Evolutionary conservation across 2,797 vertebrate species (phyloP).

Genomic region (Denticeps clupeoides): DNA sequence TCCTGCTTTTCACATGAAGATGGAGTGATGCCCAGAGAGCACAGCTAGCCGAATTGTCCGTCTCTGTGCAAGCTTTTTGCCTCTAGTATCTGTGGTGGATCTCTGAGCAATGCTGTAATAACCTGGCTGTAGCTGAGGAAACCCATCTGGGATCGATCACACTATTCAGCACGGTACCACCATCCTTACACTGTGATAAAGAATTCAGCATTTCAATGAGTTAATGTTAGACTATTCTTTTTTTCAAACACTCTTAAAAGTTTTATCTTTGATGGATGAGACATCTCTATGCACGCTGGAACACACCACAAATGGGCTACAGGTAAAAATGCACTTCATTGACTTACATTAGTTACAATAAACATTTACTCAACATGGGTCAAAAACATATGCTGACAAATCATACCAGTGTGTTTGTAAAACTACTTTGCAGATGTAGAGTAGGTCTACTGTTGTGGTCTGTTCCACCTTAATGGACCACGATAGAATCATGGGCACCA

Average conservation of each 20-base stretch:
- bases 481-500: too few relatives aligned
- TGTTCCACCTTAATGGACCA: too few relatives aligned
- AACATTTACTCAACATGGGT: constrained; percentile 18
- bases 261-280: not conserved
- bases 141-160: constrained; percentile 28
- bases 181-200: too few relatives aligned
- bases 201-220: too few relatives aligned
- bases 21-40: not conserved
- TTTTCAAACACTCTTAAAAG: not conserved
- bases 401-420: too few relatives aligned
- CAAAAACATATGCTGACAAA: too few relatives aligned
- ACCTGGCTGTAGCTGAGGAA: constrained; percentile 5
- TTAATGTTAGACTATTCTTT: constrained; percentile 1
- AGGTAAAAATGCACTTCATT: constrained; percentile 2
- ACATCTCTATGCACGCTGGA: constrained; percentile 9
- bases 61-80: not conserved
- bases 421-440: too few relatives aligned
- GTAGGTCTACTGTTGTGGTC: too few relatives aligned
- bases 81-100: constrained; percentile 7
- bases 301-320: constrained; percentile 5
- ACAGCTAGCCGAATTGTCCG: not conserved
- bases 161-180: too few relatives aligned
- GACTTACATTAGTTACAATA: constrained; percentile 5
- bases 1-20: not conserved
- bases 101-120: constrained; percentile 16